Percentiles rank a stretch among this genome's conserved stretches.
phyloP scores from a whole-genome alignment of 1,140 invertebrate genomes.

The Formica selysi region DNA sequence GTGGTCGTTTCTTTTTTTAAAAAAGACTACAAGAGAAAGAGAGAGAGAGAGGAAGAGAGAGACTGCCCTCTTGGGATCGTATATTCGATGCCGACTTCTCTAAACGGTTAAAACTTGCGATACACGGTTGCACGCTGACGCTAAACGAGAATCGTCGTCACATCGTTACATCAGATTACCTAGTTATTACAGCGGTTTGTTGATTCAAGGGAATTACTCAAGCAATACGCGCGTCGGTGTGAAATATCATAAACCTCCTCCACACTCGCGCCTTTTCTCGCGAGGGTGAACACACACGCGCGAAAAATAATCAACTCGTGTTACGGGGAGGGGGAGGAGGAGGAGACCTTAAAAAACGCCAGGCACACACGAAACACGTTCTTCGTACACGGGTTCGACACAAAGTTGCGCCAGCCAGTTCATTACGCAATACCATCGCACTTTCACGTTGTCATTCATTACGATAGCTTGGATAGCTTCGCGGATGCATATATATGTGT shows the following conservation, averaged over 20 bases:
- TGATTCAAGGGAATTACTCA: conserved; percentile 44
- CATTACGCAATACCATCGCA: conserved; percentile 73
- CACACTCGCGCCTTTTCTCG: conserved; percentile 30
- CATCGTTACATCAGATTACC: conserved; percentile 10
- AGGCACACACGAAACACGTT: conserved; percentile 31
- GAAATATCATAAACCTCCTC: conserved; percentile 28
- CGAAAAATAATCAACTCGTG: conserved; percentile 6
- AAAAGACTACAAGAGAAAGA: conserved; percentile 15
- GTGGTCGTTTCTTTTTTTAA: conserved; percentile 7
- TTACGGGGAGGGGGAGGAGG: too few species aligned
- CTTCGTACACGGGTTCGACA: conserved; percentile 54
- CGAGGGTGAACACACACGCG: conserved; percentile 6
- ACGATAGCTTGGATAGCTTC: conserved; percentile 52
- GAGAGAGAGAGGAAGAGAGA: too few species aligned
- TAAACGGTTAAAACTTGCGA: background rate
- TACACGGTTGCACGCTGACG: background rate
- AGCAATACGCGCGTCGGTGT: conserved; percentile 30
- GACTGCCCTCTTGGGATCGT: background rate
- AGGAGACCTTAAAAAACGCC: conserved; percentile 18
- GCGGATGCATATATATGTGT: conserved; percentile 18
- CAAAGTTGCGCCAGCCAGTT: conserved; percentile 60
- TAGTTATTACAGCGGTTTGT: conserved; percentile 9
- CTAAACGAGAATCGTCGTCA: background rate
- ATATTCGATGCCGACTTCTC: background rate
- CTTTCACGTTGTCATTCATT: conserved; percentile 78